Conservation (phyloP, 1,140 invertebrate species). For the Maniola jurtina region DNA sequence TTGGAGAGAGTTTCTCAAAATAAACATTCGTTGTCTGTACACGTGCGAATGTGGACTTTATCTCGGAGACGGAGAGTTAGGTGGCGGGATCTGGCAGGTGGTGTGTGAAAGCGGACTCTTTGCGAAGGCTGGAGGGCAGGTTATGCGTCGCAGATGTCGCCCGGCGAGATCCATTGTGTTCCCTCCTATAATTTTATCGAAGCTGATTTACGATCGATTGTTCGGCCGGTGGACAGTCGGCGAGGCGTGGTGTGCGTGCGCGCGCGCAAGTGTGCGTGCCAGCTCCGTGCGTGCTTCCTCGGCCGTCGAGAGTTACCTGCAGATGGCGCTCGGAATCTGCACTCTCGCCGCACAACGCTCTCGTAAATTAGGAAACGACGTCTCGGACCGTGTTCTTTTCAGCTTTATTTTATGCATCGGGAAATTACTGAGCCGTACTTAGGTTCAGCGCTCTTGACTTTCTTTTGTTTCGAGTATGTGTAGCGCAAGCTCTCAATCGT, state of each 20-base stretch:
- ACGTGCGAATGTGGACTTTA: slow-evolving; percentile 75
- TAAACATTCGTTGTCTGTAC: slow-evolving; percentile 74
- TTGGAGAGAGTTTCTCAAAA: slow-evolving; percentile 59
- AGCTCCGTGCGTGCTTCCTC: slow-evolving; percentile 45
- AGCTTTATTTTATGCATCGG: slow-evolving; percentile 57
- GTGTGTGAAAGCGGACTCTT: slow-evolving; percentile 66
- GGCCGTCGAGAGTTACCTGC: slow-evolving; percentile 59
- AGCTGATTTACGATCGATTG: slow-evolving; percentile 78
- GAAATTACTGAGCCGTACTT: slow-evolving; percentile 41
- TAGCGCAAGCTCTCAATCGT: slow-evolving; percentile 37
- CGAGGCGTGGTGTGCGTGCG: slow-evolving; percentile 60
- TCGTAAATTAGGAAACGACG: slow-evolving; percentile 71
- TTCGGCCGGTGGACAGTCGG: slow-evolving; percentile 69
- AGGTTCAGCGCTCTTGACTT: slow-evolving; percentile 27
- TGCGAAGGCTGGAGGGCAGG: slow-evolving; percentile 55
- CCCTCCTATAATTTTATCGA: slow-evolving; percentile 77
- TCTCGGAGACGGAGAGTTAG: slow-evolving; percentile 68
- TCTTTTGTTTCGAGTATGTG: slow-evolving; percentile 24
- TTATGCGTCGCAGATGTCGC: slow-evolving; percentile 60
- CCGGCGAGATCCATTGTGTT: slow-evolving; percentile 71
- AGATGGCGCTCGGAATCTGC: slow-evolving; percentile 60
- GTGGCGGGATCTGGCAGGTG: slow-evolving; percentile 46
- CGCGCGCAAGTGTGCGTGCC: slow-evolving; percentile 58
- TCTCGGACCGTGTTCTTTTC: slow-evolving; percentile 50
- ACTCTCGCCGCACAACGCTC: slow-evolving; percentile 54